phyloP scores from a whole-genome alignment of 92 coral and sea anemone genomes.

The Phenganax subtilis region DNA sequence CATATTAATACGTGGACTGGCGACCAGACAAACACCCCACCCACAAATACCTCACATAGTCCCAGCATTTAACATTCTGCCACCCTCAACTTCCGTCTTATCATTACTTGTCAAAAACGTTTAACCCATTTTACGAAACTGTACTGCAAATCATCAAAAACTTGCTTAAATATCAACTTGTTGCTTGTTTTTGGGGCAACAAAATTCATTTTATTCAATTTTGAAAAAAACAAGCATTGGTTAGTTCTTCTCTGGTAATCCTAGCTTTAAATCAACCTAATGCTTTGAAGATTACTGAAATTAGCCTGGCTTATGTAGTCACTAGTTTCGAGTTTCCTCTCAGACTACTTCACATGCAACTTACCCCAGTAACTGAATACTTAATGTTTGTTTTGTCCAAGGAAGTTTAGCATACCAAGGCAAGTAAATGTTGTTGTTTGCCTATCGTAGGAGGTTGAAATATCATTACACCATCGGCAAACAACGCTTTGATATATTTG shows the following conservation, averaged over 20 bases:
- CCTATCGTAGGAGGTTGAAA: conserved; percentile 22
- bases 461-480: conserved; percentile 16
- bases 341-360: neutral
- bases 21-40: neutral
- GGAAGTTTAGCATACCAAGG: conserved; percentile 13
- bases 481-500: neutral
- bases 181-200: neutral
- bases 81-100: conserved; percentile 14
- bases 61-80: neutral
- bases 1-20: neutral
- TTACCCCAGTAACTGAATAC: neutral
- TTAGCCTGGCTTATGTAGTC: conserved; percentile 8
- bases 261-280: neutral
- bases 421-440: conserved; percentile 21
- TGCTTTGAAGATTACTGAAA: conserved; percentile 8
- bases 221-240: neutral
- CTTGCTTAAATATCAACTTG: neutral
- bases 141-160: neutral
- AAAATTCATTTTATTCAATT: conserved; percentile 10
- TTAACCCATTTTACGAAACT: neutral
- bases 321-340: neutral
- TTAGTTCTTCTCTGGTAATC: neutral
- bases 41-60: neutral
- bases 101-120: neutral
- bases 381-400: neutral